Conservation (phyloP, 2,888 invertebrate species). For the Pediacus dermestoides region DNA sequence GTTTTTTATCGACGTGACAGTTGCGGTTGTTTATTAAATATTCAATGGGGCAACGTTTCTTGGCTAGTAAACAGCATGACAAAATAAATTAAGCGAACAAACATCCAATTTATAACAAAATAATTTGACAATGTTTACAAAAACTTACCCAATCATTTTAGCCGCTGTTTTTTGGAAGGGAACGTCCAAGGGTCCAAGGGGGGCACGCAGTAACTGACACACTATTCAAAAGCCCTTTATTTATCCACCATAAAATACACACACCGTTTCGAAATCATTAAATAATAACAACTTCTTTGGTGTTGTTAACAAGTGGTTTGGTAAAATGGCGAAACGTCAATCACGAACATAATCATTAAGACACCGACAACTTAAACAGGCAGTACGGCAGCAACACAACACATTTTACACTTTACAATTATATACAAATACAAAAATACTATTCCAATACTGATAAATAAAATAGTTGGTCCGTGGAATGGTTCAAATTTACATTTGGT, state of each 20-base stretch:
- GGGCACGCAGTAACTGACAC: too few species aligned
- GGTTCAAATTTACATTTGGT: constrained; percentile 47
- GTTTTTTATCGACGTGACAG: too few species aligned
- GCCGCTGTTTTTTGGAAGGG: constrained; percentile 24
- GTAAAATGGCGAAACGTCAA: constrained; percentile 46
- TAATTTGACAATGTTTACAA: too few species aligned
- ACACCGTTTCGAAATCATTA: too few species aligned
- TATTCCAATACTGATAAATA: constrained; percentile 43
- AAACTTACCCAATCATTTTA: constrained; percentile 41
- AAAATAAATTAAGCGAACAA: too few species aligned
- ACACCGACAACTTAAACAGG: constrained; percentile 32
- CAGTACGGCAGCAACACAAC: constrained; percentile 39
- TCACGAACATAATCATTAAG: constrained; percentile 33
- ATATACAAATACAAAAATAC: constrained; percentile 48
- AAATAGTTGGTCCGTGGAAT: constrained; percentile 44
- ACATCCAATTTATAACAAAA: too few species aligned
- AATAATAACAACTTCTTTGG: constrained; percentile 42
- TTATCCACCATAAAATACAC: too few species aligned
- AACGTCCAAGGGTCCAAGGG: too few species aligned
- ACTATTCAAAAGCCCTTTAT: too few species aligned
- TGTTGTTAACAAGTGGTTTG: constrained; percentile 51
- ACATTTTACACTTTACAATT: constrained; percentile 36
- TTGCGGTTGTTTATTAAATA: too few species aligned
- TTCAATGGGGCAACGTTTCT: too few species aligned
- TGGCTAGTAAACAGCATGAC: too few species aligned